phyloP scores from a whole-genome alignment of 2,113 vertebrate genomes.

The Struthio camelus region DNA sequence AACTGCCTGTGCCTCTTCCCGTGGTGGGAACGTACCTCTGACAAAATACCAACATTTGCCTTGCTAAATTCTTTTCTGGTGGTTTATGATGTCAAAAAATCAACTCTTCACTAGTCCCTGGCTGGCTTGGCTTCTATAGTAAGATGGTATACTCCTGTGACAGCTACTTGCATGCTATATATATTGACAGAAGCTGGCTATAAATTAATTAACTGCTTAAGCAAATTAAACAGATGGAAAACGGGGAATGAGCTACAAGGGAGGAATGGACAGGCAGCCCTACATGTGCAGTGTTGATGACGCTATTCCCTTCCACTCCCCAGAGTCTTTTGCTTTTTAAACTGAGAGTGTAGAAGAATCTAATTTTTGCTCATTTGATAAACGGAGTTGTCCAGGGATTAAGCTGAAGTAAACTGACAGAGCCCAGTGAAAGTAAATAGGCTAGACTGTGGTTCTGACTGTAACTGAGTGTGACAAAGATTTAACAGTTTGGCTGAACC shows the following conservation, averaged over 20 bases:
- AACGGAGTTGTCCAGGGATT: not conserved
- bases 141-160: not conserved
- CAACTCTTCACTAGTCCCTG: not conserved
- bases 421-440: not conserved
- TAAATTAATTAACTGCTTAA: conserved; percentile 51
- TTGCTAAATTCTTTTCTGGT: not conserved
- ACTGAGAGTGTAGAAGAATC: not conserved
- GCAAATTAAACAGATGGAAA: conserved; percentile 52
- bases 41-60: not conserved
- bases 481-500: not conserved
- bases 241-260: not conserved
- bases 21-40: not conserved
- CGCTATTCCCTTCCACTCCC: not conserved
- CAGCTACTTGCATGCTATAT: not conserved
- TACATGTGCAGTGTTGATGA: not conserved
- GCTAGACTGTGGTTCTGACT: not conserved
- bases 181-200: conserved; percentile 40
- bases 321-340: not conserved
- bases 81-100: not conserved
- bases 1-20: not conserved
- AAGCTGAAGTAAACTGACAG: not conserved
- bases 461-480: not conserved
- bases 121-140: not conserved
- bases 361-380: not conserved
- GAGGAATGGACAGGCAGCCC: not conserved